Base-by-base conservation (phyloP, 2,888 invertebrate genomes). In the Diarsia dahlii region DNA sequence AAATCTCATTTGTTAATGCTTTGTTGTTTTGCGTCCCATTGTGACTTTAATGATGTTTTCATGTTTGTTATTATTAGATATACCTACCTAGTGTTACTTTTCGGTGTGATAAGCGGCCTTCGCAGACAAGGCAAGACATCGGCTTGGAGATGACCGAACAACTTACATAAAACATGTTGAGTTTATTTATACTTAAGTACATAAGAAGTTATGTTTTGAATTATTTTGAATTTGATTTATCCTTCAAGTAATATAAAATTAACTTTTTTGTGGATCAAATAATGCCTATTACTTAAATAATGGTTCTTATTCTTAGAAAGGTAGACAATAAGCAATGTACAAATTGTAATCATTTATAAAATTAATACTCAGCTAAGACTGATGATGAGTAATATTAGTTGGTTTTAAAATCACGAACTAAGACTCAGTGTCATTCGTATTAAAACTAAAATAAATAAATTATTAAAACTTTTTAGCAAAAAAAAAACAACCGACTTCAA, bases 51-150 rank as follows among this genome's bases (percentile, higher is more conserved):
- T 48, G 1, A 48, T 54, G 10, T 54, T 54, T 39, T 39, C 8
- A 8, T 10, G 54, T 54, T 54, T 54, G 3, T 13, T 48, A 46
- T 46, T 46, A 10, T 5, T n/a, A n/a, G n/a, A n/a, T n/a, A 34
- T 34, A 34, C 2, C 3, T 3, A 34, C 3, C 2, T 28, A 23
- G 1, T 28, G n/a, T 28, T 52, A 52, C 45, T 20, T 12, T 23
- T 66, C 71, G 66, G 66, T 79, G 74, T 74, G 64, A 74, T 48
- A 65, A 45, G 15, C 39, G 45, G 66, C 48, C 64, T 60, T 54
- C 28, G 45, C 34, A 48, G 15, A 23, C 68, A 65, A 68, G 52
- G 67, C 52, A 64, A 80, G 66, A 28, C 45, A 50, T 45, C 45
- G 12, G 39, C 39, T 66, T 28, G 46, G n/a, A 75, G 60, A 75